Evolutionary conservation across 2,797 vertebrate species (phyloP).

Genomic region (Choloepus didactylus): DNA sequence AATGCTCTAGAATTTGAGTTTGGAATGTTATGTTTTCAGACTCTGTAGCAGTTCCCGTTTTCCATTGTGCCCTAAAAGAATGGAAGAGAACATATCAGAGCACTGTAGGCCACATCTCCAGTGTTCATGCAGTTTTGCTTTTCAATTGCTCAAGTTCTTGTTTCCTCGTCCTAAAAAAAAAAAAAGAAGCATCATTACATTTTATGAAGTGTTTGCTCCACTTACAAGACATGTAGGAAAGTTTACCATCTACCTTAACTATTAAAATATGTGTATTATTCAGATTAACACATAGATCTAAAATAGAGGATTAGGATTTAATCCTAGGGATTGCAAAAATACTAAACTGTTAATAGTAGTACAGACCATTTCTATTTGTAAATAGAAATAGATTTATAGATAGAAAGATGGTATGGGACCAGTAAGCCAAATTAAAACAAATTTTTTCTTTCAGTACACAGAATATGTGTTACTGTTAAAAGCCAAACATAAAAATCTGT

Average conservation of each 20-base stretch:
- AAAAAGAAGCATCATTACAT: neutral
- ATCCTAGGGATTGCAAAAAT: neutral
- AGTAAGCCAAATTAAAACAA: neutral
- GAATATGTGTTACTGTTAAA: constrained; percentile 38
- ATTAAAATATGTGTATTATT: neutral
- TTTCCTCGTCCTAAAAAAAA: neutral
- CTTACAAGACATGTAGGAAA: neutral
- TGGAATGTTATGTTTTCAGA: constrained; percentile 42
- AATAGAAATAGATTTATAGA: too few species aligned
- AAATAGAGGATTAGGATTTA: neutral
- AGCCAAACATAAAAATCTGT: neutral
- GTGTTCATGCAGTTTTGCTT: constrained; percentile 44
- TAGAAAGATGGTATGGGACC: too few species aligned
- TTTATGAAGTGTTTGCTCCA: constrained; percentile 15
- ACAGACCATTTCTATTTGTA: constrained; percentile 34
- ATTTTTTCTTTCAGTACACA: constrained; percentile 38
- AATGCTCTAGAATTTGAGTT: constrained; percentile 10
- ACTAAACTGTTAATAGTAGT: neutral
- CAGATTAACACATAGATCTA: neutral
- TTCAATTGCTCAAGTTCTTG: constrained; percentile 8
- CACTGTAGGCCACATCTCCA: neutral
- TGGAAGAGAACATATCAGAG: neutral
- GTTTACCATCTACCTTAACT: constrained; percentile 72
- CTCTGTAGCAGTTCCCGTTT: neutral
- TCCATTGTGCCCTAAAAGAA: neutral